phyloP scores from a whole-genome alignment of 1,140 invertebrate genomes.

The Nasonia vitripennis region DNA sequence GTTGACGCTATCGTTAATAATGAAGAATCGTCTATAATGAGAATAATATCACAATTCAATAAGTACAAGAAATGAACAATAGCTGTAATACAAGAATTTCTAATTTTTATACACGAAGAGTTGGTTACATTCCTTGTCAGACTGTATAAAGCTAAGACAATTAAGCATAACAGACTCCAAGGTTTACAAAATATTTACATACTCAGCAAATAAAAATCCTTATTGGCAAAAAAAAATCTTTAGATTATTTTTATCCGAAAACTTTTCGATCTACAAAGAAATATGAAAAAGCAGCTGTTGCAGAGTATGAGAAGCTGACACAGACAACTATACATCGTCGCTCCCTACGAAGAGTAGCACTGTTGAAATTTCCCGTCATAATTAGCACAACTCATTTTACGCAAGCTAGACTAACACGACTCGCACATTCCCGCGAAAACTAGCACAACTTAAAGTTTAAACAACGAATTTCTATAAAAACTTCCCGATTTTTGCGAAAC shows the following conservation, averaged over 20 bases:
- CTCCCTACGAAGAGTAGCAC: too few species aligned
- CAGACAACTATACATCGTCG: not conserved
- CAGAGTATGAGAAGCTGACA: too few species aligned
- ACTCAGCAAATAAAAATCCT: constrained; percentile 42
- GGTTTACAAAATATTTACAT: constrained; percentile 34
- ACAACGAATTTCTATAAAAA: too few species aligned
- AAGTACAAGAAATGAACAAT: not conserved
- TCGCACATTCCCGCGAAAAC: too few species aligned
- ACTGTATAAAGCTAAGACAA: constrained; percentile 28
- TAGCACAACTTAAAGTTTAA: too few species aligned
- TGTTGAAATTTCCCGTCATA: too few species aligned
- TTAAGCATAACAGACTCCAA: constrained; percentile 35
- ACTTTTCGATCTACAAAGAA: constrained; percentile 15
- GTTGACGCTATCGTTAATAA: not conserved
- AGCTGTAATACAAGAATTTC: not conserved
- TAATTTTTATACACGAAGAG: not conserved
- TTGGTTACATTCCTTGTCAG: not conserved
- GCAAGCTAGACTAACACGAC: too few species aligned
- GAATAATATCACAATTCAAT: not conserved
- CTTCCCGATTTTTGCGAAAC: too few species aligned
- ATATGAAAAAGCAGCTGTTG: constrained; percentile 30
- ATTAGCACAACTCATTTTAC: too few species aligned
- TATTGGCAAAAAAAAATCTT: constrained; percentile 47
- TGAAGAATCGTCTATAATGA: not conserved
- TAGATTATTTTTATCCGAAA: constrained; percentile 44